Evolutionary conservation across 2,888 invertebrate species (phyloP), one percentile per base, ranked within the genome.

Genomic region (Caenorhabditis auriculariae): DNA sequence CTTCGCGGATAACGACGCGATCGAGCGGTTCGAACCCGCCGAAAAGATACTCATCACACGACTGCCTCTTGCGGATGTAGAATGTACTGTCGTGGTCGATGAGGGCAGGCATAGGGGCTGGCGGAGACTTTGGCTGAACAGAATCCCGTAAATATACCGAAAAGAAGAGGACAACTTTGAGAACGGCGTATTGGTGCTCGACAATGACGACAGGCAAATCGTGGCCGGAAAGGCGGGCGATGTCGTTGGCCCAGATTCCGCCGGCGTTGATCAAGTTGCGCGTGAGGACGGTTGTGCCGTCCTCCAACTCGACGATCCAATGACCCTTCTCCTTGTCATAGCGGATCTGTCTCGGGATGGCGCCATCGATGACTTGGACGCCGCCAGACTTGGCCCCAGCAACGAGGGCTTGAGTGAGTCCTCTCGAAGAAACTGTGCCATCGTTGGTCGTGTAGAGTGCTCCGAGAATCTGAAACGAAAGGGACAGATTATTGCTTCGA

Each of bases 191-290:
- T 68, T 85, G 84, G 66, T 85, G 84, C 54, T 84, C 82, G 2
- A 84, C 78, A 23, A 84, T 82, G 4, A 84, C 82, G 5, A 84
- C 68, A 2, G 84, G 84, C 4, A 84, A 64, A 32, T 82, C 79
- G 19, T 82, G 65, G 2, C 83, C 83, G 4, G 76, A 75, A 57
- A 83, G 55, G 39, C 77, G 66, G 0, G 82, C 84, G n/a, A 85
- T 76, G 62, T 85, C 84, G 41, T 81, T 76, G 3, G 83, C 84
- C 83, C 83, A 83, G 62, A 84, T 82, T 7, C 84, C 84, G 49
- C 82, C 81, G 7, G 83, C 83, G 72, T 84, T 84, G 44, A 85
- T 76, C n/a, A 84, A 71, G 43, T 82, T 77, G 19, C 81, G 72
- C 5, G 84, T 77, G 3, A 56, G 65, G 24, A 84, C 69, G 21